Conservation (phyloP, 2,888 invertebrate species). For the Hyalella azteca region DNA sequence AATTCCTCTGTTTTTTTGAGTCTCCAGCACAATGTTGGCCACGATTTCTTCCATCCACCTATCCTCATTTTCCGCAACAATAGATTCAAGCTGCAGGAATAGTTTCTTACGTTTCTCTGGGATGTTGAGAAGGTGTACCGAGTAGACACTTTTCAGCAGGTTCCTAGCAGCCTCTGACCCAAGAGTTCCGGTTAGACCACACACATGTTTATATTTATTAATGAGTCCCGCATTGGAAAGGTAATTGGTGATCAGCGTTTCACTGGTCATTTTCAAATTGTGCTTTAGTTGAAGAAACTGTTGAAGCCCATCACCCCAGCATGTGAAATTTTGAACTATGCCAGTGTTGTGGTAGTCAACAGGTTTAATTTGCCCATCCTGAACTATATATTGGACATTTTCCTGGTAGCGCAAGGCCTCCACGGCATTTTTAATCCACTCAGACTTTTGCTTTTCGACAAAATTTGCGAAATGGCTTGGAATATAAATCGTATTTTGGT, state of each 20-base stretch:
- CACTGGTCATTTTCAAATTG: background rate
- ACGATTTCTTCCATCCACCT: background rate
- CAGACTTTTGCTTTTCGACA: background rate
- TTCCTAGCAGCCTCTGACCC: background rate
- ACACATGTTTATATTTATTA: background rate
- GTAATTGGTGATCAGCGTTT: background rate
- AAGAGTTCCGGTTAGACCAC: background rate
- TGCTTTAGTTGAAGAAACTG: conserved; percentile 2
- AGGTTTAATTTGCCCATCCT: conserved; percentile 4
- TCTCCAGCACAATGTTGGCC: background rate
- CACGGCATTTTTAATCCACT: background rate
- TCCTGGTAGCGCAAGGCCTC: background rate
- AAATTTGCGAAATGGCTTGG: background rate
- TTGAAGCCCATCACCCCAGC: conserved; percentile 1
- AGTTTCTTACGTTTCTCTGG: conserved; percentile 3
- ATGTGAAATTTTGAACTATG: background rate
- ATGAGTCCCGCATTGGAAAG: background rate
- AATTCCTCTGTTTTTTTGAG: background rate
- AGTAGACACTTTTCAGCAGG: background rate
- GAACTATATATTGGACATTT: conserved; percentile 3
- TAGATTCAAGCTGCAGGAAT: background rate
- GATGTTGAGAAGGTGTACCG: background rate
- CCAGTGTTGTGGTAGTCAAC: conserved; percentile 2
- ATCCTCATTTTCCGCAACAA: background rate
- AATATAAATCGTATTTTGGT: background rate